Evolutionary conservation across 2,797 vertebrate genomes (phyloP), one percentile per base, ranked within the genome.

Genomic region (Streptopelia turtur): DNA sequence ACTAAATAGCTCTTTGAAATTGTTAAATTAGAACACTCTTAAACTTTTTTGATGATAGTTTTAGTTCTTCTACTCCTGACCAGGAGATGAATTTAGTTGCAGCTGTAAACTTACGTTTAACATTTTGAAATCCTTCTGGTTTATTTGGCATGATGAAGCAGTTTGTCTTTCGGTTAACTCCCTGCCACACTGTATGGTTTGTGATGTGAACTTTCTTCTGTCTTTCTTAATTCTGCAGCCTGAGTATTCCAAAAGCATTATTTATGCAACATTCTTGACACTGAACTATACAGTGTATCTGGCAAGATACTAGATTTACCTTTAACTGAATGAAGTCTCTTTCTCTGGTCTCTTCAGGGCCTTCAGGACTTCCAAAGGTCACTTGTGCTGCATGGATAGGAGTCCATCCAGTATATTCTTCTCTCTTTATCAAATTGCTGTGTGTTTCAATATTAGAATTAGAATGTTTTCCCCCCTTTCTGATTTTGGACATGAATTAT

Each of bases 211-310:
- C 57, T 87, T 95, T 85, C 84, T 85, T 90, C 66, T 81, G 39
- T 65, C 81, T 95, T 94, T 89, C 71, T 77, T 85, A 82, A 94
- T 92, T 91, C 85, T 92, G 87, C 71, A 92, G 25, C 20, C 92
- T 83, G 71, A 87, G 53, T 91, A 71, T 94, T 93, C 84, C 25
- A 18, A 77, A 89, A 83, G 30, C 64, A 85, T 89, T 92, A 83
- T 92, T 89, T 93, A 86, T 83, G 57, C 82, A 91, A 82, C 33
- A 53, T 1, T 6, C 85, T 91, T 79, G 87, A 80, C 52, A 64
- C 64, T 89, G 76, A 89, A 77, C 84, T 89, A 20, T 77, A 68
- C 64, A 3, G 3, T 89, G 76, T 28, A 49, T 91, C 93, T 92
- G 91, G 78, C 87, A 94, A 91, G 71, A 31, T 20, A 47, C 77